These are phyloP conservation scores for Phyllotreta striolata DNA, from an alignment of 2,888 invertebrate species.

Conservation along the genomic window DNA sequence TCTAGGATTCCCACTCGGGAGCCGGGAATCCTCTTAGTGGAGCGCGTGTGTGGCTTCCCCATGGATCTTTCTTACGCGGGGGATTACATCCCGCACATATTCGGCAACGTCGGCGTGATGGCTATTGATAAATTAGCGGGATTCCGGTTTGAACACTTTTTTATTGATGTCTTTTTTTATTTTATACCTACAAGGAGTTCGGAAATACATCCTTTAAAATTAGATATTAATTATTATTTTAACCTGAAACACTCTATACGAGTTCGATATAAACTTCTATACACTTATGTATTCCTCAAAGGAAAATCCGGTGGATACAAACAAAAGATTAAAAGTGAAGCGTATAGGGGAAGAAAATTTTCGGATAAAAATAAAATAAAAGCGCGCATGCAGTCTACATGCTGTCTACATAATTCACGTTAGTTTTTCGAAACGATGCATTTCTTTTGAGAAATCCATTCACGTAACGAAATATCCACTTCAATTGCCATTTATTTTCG, in stretches of 20 bases:
- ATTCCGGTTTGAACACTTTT: slow-evolving; percentile 37
- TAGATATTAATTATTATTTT: too few species aligned
- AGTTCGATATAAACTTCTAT: not conserved
- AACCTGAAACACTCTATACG: not conserved
- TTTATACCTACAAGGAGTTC: not conserved
- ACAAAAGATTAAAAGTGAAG: too few species aligned
- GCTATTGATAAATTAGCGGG: slow-evolving; percentile 51
- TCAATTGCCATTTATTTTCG: too few species aligned
- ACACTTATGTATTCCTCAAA: too few species aligned
- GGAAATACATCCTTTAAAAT: not conserved
- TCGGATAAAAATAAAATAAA: too few species aligned
- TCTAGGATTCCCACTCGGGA: slow-evolving; percentile 56
- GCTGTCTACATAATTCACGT: too few species aligned
- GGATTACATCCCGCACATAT: slow-evolving; percentile 50
- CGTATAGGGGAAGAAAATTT: too few species aligned
- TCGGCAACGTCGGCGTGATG: slow-evolving; percentile 43
- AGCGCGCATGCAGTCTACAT: too few species aligned
- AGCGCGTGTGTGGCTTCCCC: slow-evolving; percentile 54
- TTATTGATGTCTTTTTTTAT: slow-evolving; percentile 13
- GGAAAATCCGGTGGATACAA: too few species aligned
- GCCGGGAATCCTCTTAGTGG: slow-evolving; percentile 58
- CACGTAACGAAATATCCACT: too few species aligned
- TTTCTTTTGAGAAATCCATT: too few species aligned
- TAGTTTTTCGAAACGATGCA: too few species aligned
- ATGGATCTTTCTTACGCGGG: slow-evolving; percentile 54